Percentiles rank a stretch among this genome's conserved stretches.
Conservation (phyloP, 2,888 invertebrate species). For the Nomada fabriciana region DNA sequence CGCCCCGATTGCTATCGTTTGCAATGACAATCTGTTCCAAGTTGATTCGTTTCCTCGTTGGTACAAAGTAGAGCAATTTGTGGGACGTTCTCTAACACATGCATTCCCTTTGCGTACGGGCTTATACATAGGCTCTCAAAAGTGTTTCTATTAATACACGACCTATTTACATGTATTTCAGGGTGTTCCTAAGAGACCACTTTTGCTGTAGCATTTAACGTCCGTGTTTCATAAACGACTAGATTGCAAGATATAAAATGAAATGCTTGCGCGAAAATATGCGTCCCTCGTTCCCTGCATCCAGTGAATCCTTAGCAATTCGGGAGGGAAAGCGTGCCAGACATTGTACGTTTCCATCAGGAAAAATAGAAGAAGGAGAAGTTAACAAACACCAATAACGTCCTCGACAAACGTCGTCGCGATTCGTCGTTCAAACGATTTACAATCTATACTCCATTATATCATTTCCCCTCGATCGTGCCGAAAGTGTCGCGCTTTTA, state of each 20-base stretch:
- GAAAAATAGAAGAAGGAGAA: neutral
- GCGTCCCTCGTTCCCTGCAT: neutral
- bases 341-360: neutral
- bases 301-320: too few species aligned
- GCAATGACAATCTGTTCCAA: neutral
- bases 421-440: constrained; percentile 16
- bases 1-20: constrained; percentile 4
- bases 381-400: constrained; percentile 5
- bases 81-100: neutral
- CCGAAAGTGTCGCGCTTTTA: constrained; percentile 39
- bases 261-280: too few species aligned
- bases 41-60: constrained; percentile 1
- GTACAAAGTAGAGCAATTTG: constrained; percentile 11
- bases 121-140: neutral
- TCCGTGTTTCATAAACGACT: neutral
- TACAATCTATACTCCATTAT: constrained; percentile 6
- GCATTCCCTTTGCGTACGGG: neutral
- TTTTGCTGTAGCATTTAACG: neutral
- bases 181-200: neutral
- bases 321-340: too few species aligned
- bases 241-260: neutral
- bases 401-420: neutral
- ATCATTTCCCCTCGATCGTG: constrained; percentile 14
- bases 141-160: neutral
- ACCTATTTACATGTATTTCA: neutral